Conservation (phyloP, 2,797 vertebrate genomes). For the Takifugu ocellatus region DNA sequence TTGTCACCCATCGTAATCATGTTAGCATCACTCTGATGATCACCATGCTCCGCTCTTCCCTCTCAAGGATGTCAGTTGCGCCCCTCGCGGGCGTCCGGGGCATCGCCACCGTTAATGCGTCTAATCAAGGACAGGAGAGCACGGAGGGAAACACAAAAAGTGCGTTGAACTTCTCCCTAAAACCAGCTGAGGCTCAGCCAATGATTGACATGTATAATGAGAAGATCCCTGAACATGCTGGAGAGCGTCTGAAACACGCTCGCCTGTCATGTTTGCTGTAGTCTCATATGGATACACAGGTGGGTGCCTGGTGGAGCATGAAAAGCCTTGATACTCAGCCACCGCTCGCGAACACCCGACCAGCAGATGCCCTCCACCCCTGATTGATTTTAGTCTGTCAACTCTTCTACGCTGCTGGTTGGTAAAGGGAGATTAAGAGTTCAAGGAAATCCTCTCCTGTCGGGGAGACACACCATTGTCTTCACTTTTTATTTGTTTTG, state of each 20-base stretch:
- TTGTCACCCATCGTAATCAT: too few relatives aligned
- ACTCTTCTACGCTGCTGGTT: constrained; percentile 14
- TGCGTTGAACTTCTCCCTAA: too few relatives aligned
- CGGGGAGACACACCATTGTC: constrained; percentile 5
- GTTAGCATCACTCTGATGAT: too few relatives aligned
- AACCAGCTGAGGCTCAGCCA: background rate
- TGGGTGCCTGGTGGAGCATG: background rate
- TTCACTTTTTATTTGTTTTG: constrained; percentile 1
- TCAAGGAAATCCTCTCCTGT: constrained; percentile 28
- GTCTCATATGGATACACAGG: constrained; percentile 1
- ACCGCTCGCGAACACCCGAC: background rate
- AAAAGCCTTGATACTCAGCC: constrained; percentile 9
- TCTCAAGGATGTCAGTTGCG: too few relatives aligned
- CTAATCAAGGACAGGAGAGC: too few relatives aligned
- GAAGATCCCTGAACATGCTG: background rate
- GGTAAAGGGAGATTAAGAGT: constrained; percentile 15
- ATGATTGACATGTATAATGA: background rate
- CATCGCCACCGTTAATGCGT: too few relatives aligned
- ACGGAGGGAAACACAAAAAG: background rate
- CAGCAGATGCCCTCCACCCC: background rate
- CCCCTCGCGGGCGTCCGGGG: too few relatives aligned
- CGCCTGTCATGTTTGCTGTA: background rate
- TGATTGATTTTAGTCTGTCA: constrained; percentile 24
- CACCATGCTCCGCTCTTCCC: too few relatives aligned
- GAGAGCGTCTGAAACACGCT: background rate